Evolutionary conservation across 2,888 invertebrate species (phyloP), one percentile per base, ranked within the genome.

Genomic region (Drosophila anomelani): DNA sequence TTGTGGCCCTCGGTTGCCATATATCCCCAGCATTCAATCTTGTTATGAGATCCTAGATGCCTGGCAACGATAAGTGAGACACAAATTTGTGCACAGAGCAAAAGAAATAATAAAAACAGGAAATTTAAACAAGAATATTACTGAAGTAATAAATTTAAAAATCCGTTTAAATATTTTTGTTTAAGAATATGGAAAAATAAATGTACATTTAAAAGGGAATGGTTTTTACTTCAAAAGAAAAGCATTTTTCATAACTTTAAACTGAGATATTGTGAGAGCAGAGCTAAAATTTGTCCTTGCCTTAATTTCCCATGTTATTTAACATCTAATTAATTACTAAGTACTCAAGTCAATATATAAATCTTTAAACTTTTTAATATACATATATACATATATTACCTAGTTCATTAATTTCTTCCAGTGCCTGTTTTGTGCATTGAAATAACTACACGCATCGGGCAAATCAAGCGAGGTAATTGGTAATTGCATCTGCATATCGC

Each of bases 401-500:
- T 13, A 4, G 17, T 9, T 10, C 0, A 15, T 1, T 8, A 17
- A 23, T 59, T 72, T 63, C 29, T 2, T 7, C 13, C 36, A 51
- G 54, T 73, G 51, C 23, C 23, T 73, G 34, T 39, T 17, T 17
- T 36, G 43, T 6, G 32, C 43, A 23, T 39, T 43, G 43, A 57
- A 69, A 51, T 69, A 69, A 69, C 68, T 51, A 69, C 43, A 51
- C 23, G 43, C 56, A 70, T 60, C 43, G 41, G 54, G 34, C 53
- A 58, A 75, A 73, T 75, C 73, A 75, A 41, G 58, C 67, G 44
- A 59, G 29, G 44, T 75, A 75, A 73, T 73, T 75, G 73, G 75
- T 73, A 73, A 64, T 73, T 73, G 73, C 57, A 73, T 73, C 58
- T 63, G 72, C 62, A 73, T 56, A 39, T 72, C 29, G 26, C 32